Conservation (phyloP, 53 echinoderm and acorn worm species). For the Actinopyga echinites region DNA sequence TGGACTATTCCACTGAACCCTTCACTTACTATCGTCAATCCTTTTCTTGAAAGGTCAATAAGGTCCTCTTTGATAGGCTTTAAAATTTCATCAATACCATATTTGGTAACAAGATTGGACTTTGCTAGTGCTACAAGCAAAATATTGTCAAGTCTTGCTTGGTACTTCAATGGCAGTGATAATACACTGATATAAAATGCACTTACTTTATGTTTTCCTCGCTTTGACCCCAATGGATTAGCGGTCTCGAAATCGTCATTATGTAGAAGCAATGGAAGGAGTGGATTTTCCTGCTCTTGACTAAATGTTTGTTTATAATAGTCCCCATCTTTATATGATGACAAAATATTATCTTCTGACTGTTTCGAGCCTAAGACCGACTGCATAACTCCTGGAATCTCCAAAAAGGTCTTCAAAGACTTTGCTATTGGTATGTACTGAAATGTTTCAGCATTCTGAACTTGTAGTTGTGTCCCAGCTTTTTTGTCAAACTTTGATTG, state of each 20-base stretch:
- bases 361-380: conserved; percentile 6
- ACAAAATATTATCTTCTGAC: conserved; percentile 43
- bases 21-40: background rate
- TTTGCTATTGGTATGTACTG: conserved; percentile 38
- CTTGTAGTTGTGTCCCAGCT: conserved; percentile 37
- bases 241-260: conserved; percentile 43
- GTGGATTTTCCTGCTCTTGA: background rate
- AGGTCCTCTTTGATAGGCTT: conserved; percentile 14
- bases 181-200: conserved; percentile 39
- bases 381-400: conserved; percentile 55
- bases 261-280: conserved; percentile 23
- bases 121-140: conserved; percentile 21
- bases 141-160: conserved; percentile 35
- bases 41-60: background rate
- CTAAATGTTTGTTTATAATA: conserved; percentile 21
- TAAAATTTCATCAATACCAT: conserved; percentile 21
- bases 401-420: conserved; percentile 28
- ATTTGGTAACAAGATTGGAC: conserved; percentile 33
- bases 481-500: conserved; percentile 28
- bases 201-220: conserved; percentile 44
- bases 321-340: conserved; percentile 57
- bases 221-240: conserved; percentile 43
- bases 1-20: conserved; percentile 36
- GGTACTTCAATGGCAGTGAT: conserved; percentile 27
- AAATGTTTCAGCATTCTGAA: conserved; percentile 32